A percentile compares a stretch with the other conserved stretches of the same genome.
Conservation (phyloP, 2,888 invertebrate genomes). For the Leptopilina syphax region DNA sequence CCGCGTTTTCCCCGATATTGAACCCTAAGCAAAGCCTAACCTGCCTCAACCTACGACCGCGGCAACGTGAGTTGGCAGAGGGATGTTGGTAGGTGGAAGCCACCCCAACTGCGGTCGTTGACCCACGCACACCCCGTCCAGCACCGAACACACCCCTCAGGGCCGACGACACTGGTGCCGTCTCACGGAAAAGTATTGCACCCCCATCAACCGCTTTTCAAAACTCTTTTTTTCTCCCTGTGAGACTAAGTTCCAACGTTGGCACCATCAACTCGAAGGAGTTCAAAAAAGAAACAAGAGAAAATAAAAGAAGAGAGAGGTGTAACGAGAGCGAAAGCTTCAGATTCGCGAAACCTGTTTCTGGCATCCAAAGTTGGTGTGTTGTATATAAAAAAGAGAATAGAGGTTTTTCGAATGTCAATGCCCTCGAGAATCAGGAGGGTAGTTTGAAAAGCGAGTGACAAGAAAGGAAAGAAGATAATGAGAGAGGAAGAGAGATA, state of each 20-base stretch:
- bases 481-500: conserved; percentile 11
- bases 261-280: conserved; percentile 35
- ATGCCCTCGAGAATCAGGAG: conserved; percentile 30
- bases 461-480: conserved; percentile 13
- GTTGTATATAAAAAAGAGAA: conserved; percentile 9
- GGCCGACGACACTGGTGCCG: conserved; percentile 74
- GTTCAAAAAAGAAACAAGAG: conserved; percentile 9
- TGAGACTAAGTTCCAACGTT: conserved; percentile 20
- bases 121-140: conserved; percentile 71
- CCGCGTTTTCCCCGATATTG: conserved; percentile 72
- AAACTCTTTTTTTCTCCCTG: conserved; percentile 58
- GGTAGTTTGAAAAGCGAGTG: conserved; percentile 38
- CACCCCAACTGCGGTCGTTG: conserved; percentile 74
- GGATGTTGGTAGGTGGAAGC: conserved; percentile 67
- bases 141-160: conserved; percentile 71
- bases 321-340: conserved; percentile 5
- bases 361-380: conserved; percentile 37
- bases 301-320: neutral
- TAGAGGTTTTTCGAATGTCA: conserved; percentile 39
- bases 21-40: conserved; percentile 74
- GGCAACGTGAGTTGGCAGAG: conserved; percentile 62
- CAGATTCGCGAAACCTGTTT: conserved; percentile 15
- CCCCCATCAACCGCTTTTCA: conserved; percentile 68
- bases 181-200: conserved; percentile 73
- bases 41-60: conserved; percentile 71